These are phyloP conservation scores for Ctenopoma kingsleyae DNA, from an alignment of 2,797 vertebrate species.

Conservation along the genomic window DNA sequence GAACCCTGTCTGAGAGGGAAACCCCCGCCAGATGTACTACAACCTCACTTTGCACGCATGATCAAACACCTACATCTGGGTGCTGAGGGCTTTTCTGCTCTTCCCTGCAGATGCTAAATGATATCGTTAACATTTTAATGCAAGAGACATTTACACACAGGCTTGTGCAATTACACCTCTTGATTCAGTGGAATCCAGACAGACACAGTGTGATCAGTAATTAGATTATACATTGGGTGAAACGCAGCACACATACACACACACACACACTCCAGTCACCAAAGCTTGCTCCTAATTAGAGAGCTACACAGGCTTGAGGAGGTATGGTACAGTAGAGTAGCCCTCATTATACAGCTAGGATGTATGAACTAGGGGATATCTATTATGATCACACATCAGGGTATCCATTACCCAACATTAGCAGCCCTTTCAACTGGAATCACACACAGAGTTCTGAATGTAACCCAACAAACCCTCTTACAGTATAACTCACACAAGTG, in stretches of 20 bases:
- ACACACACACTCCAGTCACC: slow-evolving; percentile 57
- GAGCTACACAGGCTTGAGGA: slow-evolving; percentile 78
- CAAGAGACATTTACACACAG: slow-evolving; percentile 81
- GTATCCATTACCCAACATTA: slow-evolving; percentile 80
- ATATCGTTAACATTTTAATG: slow-evolving; percentile 87
- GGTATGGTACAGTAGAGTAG: slow-evolving; percentile 76
- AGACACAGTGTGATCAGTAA: slow-evolving; percentile 84
- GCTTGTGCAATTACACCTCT: slow-evolving; percentile 83
- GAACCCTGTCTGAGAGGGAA: slow-evolving; percentile 72
- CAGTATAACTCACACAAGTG: slow-evolving; percentile 58
- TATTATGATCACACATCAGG: slow-evolving; percentile 82
- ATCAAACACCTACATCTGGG: slow-evolving; percentile 83
- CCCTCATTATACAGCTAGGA: slow-evolving; percentile 81
- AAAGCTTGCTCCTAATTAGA: slow-evolving; percentile 84
- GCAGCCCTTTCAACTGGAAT: slow-evolving; percentile 77
- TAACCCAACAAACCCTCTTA: slow-evolving; percentile 68
- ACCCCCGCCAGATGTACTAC: slow-evolving; percentile 79
- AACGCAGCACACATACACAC: slow-evolving; percentile 47
- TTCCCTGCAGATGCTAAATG: slow-evolving; percentile 81
- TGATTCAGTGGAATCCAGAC: slow-evolving; percentile 83
- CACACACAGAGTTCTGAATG: slow-evolving; percentile 58
- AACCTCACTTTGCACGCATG: slow-evolving; percentile 79
- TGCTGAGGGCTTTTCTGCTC: slow-evolving; percentile 71
- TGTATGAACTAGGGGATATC: slow-evolving; percentile 80
- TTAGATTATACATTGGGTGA: slow-evolving; percentile 85